Base-by-base conservation (phyloP, 1,140 invertebrate genomes). In the Megalonaias nervosa region DNA sequence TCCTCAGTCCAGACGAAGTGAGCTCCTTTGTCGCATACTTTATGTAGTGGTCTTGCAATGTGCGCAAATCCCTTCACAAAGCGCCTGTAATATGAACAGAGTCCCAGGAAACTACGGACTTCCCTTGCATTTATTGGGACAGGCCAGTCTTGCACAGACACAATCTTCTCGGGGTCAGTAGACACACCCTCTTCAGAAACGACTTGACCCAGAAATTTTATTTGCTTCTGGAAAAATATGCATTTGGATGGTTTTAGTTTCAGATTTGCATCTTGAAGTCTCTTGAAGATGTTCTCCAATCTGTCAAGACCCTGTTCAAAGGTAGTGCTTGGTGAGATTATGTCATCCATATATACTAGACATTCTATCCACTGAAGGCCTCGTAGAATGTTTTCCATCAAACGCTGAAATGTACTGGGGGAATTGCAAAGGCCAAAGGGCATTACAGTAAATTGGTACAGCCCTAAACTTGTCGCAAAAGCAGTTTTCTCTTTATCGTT, bases 271-370 rank as follows among this genome's bases (percentile, higher is more conserved):
- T 75, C 26, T 60, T 62, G 26, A 13, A 81, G 64, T 56, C 68
- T 38, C 57, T 72, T 17, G n/a, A 78, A 81, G 11, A 81, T 65
- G 55, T 77, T n/a, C 68, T 71, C 59, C 19, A 79, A 60, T 26
- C 70, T 58, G 17, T 3, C 23, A 19, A 74, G 59, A 15, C 48
- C 61, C 38, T 74, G 65, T 26, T 71, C 72, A 67, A 80, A 58
- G 1, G 71, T 56, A 19, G 69, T 55, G 21, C 55, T 56, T 56
- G 68, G 64, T 2, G 73, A 67, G 21, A 81, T 83, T 15, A 78
- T 68, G 60, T 85, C 82, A 77, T 82, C 81, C 75, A 82, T 72
- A 61, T 81, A 80, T 9, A 82, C 23, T 17, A 82, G 57, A 21
- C 59, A 68, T 38, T 48, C 68, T 14, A 56, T 59, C 67, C 77